Evolutionary conservation across 2,797 vertebrate species (phyloP), one percentile per base, ranked within the genome.

Genomic region (Stomatorhinus walkeri): DNA sequence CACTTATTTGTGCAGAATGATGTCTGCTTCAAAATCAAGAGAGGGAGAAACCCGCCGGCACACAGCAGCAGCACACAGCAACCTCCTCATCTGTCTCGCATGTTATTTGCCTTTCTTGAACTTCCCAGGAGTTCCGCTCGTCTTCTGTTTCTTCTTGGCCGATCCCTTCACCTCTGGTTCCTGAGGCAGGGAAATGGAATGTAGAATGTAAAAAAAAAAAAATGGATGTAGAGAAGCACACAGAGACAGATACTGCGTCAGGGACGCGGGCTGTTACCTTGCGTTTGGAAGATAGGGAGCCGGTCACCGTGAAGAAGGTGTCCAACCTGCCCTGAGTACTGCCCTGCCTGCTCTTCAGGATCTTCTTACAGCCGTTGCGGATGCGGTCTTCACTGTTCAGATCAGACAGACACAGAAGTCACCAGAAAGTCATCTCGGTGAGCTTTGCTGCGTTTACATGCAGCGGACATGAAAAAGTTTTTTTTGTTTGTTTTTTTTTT

Each of bases 291-390:
- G 98, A 99, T 72, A 99, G 96, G 0, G 97, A 99, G 3, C 98
- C 98, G 0, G 98, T 99, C 90, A 99, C 95, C 12, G 96, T 97
- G 94, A 99, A 99, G 95, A 99, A 99, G 7, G 98, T 97, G 5
- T 99, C 98, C 22, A 99, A 95, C 2, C 98, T 94, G 72, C 98
- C 98, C 91, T 99, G 98, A 0, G 98, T 99, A 95, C 97, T 99
- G 10, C 97, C 98, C 91, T 98, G 98, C 24, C 98, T 94, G 92
- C 98, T 98, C 93, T 97, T 99, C 89, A 93, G 51, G 5, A 99
- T 96, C 93, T 98, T 96, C 94, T 94, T 97, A 90, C 95, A 95
- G 19, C 98, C 98, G 0, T 96, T 98, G 40, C 96, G 96, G 87
- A 99, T 95, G 36, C 98, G 96, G 90, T 99, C 98, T 93, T 99